Evolutionary conservation across 2,797 vertebrate species (phyloP).

Genomic region (Tenualosa thibaudeaui): DNA sequence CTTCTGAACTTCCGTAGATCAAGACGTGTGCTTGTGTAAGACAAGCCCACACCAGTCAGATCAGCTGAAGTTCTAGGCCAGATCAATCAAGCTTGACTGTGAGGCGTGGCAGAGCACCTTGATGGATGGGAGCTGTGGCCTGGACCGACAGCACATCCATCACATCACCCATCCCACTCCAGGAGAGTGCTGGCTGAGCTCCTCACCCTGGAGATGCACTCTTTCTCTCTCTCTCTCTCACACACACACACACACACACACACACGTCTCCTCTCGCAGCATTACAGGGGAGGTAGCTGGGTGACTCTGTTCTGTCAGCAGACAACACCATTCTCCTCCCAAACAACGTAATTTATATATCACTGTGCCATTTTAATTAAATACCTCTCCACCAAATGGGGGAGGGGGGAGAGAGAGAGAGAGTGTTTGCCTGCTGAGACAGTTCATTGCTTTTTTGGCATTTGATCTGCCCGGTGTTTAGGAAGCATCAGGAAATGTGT

Average conservation of each 20-base stretch:
- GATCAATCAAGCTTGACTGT: not conserved
- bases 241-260: not conserved
- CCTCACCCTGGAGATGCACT: not conserved
- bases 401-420: not conserved
- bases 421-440: not conserved
- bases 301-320: not conserved
- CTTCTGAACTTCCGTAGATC: no score
- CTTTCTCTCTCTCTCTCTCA: not conserved
- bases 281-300: not conserved
- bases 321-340: not conserved
- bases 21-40: not conserved
- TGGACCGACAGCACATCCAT: slow-evolving; percentile 20
- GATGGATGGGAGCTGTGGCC: slow-evolving; percentile 20
- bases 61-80: slow-evolving; percentile 5
- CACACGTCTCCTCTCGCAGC: not conserved
- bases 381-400: not conserved
- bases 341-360: not conserved
- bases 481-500: not conserved
- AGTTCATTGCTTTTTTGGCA: not conserved
- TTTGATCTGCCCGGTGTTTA: not conserved
- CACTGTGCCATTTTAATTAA: not conserved
- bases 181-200: not conserved
- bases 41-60: not conserved
- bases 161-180: not conserved
- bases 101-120: not conserved